Evolutionary conservation across 2,888 invertebrate species (phyloP).

Genomic region (Caenorhabditis sinica): DNA sequence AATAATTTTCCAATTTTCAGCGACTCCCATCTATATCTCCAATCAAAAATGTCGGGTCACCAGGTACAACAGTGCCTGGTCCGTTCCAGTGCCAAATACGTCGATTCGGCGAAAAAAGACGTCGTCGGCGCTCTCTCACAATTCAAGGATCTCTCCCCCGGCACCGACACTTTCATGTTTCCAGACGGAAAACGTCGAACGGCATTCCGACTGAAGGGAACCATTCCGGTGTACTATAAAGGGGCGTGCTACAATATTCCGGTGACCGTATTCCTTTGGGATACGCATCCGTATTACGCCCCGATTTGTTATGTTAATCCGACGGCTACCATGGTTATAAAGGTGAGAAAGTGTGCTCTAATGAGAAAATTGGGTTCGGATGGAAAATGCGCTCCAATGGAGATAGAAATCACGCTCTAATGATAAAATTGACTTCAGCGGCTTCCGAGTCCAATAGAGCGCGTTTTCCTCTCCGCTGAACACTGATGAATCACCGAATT

Average conservation of each 20-base stretch:
- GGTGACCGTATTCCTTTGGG: conserved; percentile 95
- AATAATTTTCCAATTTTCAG: not conserved
- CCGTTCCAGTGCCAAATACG: conserved; percentile 71
- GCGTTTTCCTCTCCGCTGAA: no score
- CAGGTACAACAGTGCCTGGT: conserved; percentile 62
- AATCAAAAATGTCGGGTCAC: conserved; percentile 30
- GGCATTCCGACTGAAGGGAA: conserved; percentile 85
- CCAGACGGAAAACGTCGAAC: conserved; percentile 84
- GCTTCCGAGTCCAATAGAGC: no score
- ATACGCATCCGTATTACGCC: conserved; percentile 96
- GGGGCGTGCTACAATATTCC: conserved; percentile 95
- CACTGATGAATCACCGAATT: not conserved
- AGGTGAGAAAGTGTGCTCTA: conserved; percentile 85
- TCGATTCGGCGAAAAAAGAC: conserved; percentile 79
- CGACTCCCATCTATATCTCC: not conserved
- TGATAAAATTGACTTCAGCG: not conserved
- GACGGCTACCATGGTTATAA: conserved; percentile 94
- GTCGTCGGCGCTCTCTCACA: conserved; percentile 75
- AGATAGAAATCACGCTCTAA: no score
- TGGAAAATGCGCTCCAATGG: no score
- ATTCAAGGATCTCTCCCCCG: conserved; percentile 78
- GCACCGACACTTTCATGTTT: conserved; percentile 76
- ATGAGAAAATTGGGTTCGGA: no score
- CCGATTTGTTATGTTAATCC: conserved; percentile 94
- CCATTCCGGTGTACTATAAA: conserved; percentile 85